phyloP scores from a whole-genome alignment of 2,888 invertebrate species.

The Leptogaster cylindrica region DNA sequence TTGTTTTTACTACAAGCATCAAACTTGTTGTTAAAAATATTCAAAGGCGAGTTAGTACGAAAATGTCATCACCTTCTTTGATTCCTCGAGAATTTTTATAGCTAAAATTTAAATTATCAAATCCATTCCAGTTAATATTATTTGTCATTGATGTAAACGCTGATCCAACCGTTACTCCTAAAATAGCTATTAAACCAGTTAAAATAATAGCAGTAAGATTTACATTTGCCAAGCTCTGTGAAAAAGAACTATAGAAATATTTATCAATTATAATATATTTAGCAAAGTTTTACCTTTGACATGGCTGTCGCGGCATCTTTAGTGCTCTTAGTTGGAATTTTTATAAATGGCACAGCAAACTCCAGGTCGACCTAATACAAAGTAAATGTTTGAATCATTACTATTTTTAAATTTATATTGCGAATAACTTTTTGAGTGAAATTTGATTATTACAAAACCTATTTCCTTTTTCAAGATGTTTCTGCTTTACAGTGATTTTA shows the following conservation, averaged over 20 bases:
- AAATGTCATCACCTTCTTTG: slow-evolving; percentile 42
- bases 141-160: slow-evolving; percentile 46
- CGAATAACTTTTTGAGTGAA: too few relatives aligned
- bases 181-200: slow-evolving; percentile 65
- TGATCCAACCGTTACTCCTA: slow-evolving; percentile 60
- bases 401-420: too few relatives aligned
- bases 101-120: slow-evolving; percentile 47
- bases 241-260: background rate
- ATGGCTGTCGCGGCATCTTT: slow-evolving; percentile 54
- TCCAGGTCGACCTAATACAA: slow-evolving; percentile 65
- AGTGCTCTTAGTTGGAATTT: slow-evolving; percentile 65
- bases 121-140: slow-evolving; percentile 43
- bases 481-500: too few relatives aligned
- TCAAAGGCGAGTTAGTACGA: background rate
- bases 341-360: slow-evolving; percentile 68
- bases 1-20: slow-evolving; percentile 50
- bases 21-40: background rate
- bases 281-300: slow-evolving; percentile 2
- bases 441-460: too few relatives aligned
- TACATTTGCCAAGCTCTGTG: slow-evolving; percentile 63
- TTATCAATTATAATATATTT: background rate
- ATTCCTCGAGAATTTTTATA: slow-evolving; percentile 45
- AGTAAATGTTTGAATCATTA: background rate
- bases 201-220: slow-evolving; percentile 66
- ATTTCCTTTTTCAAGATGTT: too few relatives aligned